A percentile compares a stretch with the other conserved stretches of the same genome.
These are phyloP conservation scores for Caenorhabditis parvicauda DNA, from an alignment of 2,888 invertebrate species.

Conservation along the genomic window DNA sequence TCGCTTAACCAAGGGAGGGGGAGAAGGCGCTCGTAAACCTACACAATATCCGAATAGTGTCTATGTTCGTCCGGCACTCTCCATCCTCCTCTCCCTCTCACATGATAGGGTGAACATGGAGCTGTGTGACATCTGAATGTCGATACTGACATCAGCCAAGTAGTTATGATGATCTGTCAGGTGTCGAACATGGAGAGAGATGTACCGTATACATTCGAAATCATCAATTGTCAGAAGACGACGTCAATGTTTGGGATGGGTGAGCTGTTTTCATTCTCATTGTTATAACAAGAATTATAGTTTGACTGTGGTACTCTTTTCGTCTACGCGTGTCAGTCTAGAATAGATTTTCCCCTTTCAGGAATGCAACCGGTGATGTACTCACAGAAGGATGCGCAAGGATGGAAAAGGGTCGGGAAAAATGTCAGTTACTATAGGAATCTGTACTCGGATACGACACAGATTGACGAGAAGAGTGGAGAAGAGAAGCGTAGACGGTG, in stretches of 20 bases:
- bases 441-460: conserved; percentile 55
- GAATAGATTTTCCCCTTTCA: conserved; percentile 39
- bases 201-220: conserved; percentile 77
- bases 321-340: no score
- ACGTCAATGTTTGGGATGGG: conserved; percentile 83
- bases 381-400: conserved; percentile 73
- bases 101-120: no score
- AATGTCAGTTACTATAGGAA: conserved; percentile 83
- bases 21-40: no score
- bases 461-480: neutral
- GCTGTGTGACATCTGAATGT: no score
- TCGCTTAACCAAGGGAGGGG: no score
- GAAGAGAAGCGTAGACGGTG: conserved; percentile 6
- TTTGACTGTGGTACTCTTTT: no score
- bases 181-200: conserved; percentile 75
- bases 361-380: conserved; percentile 84
- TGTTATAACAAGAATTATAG: no score
- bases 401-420: conserved; percentile 76
- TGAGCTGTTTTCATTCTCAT: conserved; percentile 41
- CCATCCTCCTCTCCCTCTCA: neutral
- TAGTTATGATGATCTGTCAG: conserved; percentile 15
- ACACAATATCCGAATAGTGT: no score
- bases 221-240: conserved; percentile 82
- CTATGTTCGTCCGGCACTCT: no score
- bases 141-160: no score